Conservation (phyloP, 2,888 invertebrate species). For the Phytoseiulus persimilis region DNA sequence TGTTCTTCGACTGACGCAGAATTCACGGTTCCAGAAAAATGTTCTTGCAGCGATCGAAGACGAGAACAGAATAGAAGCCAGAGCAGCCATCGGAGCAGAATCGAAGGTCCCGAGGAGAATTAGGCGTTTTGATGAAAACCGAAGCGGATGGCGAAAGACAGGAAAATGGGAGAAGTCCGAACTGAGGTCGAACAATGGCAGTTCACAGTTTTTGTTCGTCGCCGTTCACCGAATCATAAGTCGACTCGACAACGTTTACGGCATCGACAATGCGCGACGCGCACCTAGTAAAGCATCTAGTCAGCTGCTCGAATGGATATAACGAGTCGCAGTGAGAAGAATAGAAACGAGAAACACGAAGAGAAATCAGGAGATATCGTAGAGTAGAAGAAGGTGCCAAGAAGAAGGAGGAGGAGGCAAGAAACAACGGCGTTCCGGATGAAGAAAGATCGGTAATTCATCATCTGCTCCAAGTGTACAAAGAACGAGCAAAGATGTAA, state of each 20-base stretch:
- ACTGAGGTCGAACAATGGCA: background rate
- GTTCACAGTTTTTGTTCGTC: background rate
- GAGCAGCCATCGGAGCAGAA: background rate
- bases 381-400: no score
- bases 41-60: background rate
- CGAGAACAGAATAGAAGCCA: background rate
- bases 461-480: background rate
- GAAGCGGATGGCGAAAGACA: background rate
- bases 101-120: background rate
- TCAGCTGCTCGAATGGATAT: background rate
- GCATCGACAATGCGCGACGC: background rate
- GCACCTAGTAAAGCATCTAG: background rate
- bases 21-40: no score
- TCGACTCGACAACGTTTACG: background rate
- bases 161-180: background rate
- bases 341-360: background rate
- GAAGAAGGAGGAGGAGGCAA: background rate
- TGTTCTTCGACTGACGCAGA: no score
- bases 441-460: background rate
- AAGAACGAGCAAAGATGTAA: background rate
- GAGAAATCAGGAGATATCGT: background rate
- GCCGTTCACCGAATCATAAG: background rate
- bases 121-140: background rate
- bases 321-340: background rate
- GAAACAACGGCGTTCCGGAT: background rate